Base-by-base conservation (phyloP, 2,113 vertebrate genomes). In the Chaetorhynchus papuensis region DNA sequence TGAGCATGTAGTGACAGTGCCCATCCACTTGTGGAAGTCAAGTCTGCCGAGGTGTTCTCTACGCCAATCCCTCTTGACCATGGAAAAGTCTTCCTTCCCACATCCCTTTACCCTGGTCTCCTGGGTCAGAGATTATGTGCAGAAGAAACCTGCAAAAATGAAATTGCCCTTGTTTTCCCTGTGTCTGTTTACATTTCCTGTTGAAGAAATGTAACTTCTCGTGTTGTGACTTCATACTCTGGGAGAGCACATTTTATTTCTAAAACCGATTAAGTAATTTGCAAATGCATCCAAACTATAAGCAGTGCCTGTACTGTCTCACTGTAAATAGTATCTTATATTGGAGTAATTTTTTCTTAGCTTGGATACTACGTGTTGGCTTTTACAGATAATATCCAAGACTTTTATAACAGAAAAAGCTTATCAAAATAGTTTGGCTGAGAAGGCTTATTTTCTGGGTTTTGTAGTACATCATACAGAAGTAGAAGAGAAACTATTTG, bases 31-130 rank as follows among this genome's bases (percentile, higher is more conserved):
- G 15, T 2, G 4, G 15, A 41, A n/a, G 20, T 35, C 13, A 18
- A 0, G 8, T 45, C 39, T 69, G 22, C 54, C 39, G 15, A n/a
- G n/a, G 8, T 49, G 30, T 42, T 42, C 57, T 42, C 41, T 64
- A 56, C 19, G 15, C 9, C 35, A 31, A 10, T 49, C 30, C 24
- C 22, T 47, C 57, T 28, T 61, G 31, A 50, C 42, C 22, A 2
- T 19, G 26, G 35, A 27, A 41, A 27, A 27, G 4, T 33, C 26
- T 57, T 42, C n/a, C 13, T 56, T 65, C 66, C 42, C 42, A 3
- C 20, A 33, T 19, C 11, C 9, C 11, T 64, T 56, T 42, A 35
- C 9, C 10, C 35, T 0, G 0, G 3, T 80, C 42, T 37, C 15
- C 21, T 7, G 14, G 11, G 13, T 57, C 35, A 37, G 50, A 72